Evolutionary conservation across 2,113 vertebrate genomes (phyloP).

Genomic region (Ictidomys tridecemlineatus): DNA sequence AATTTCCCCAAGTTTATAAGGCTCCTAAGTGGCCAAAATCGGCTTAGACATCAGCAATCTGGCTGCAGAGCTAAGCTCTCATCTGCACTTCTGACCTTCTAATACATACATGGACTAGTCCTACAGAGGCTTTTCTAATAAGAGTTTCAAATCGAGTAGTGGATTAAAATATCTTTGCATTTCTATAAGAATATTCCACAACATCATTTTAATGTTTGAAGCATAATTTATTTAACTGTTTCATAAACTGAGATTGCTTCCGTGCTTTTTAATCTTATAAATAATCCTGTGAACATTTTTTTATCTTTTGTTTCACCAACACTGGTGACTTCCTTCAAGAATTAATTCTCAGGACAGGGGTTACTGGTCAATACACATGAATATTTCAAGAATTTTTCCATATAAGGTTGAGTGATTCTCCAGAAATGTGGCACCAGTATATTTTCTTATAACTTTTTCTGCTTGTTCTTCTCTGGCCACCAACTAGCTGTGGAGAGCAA

Average conservation of each 20-base stretch:
- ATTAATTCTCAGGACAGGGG: neutral
- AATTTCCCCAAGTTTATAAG: no score
- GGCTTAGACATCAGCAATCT: no score
- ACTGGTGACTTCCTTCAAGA: neutral
- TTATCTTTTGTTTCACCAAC: neutral
- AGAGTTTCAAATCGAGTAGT: neutral
- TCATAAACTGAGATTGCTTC: neutral
- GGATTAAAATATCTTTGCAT: neutral
- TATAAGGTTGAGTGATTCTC: neutral
- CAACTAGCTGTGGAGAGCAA: accelerated
- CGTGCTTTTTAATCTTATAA: neutral
- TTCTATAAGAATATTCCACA: neutral
- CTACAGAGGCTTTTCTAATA: neutral
- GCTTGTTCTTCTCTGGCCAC: neutral
- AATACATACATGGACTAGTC: no score
- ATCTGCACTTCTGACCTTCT: no score
- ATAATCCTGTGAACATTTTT: neutral
- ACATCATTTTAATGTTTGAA: neutral
- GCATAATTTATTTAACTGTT: neutral
- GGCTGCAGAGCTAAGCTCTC: no score
- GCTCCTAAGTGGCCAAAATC: no score
- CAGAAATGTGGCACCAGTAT: neutral
- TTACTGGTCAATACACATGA: accelerated
- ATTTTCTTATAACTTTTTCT: neutral
- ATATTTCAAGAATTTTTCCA: neutral